Base-by-base conservation (phyloP, 2,888 invertebrate genomes). In the Megalurothrips usitatus region DNA sequence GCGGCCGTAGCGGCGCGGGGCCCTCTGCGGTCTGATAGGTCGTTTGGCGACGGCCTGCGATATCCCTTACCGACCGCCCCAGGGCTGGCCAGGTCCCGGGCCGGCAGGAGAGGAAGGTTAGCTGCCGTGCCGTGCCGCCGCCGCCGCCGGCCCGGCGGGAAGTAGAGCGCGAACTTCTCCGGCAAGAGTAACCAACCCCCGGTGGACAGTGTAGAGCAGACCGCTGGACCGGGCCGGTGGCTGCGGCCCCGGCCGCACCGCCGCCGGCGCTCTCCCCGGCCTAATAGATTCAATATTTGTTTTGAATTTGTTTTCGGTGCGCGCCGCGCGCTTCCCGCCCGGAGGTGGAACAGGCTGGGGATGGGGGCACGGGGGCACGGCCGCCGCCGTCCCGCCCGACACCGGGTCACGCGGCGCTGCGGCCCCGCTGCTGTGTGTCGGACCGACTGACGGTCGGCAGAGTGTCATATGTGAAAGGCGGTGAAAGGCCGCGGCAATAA, bases 221-320 rank as follows among this genome's bases (percentile, higher is more conserved):
- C 63, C 19, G 63, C 68, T 23, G 23, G 68, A 19, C 23, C 11
- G 23, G 68, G 23, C 23, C 26, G 68, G 0, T 23, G 68, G 2
- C 34, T 2, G 34, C 3, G 34, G 34, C 34, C 34, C 3, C 34
- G 34, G 34, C 3, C 34, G 6, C 34, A 43, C 34, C 34, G 34
- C 34, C 3, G 34, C 3, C 34, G 34, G 34, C 2, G 34, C 3
- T 43, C 34, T 6, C 34, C 68, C 9, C 58, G 19, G 58, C 58
- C 68, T 75, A 75, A 75, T 75, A 75, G 68, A 75, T 75, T 75
- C 68, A 75, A 75, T 75, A 75, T 75, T 75, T 75, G 68, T 75
- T 75, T 26, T 26, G 68, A 75, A 26, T 75, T 75, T 75, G 68
- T 75, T 75, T 75, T 75, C 9, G 11, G 68, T 12, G 23, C 23